Evolutionary conservation across 2,888 invertebrate species (phyloP), one percentile per base, ranked within the genome.

Genomic region (Leucophenga montana): DNA sequence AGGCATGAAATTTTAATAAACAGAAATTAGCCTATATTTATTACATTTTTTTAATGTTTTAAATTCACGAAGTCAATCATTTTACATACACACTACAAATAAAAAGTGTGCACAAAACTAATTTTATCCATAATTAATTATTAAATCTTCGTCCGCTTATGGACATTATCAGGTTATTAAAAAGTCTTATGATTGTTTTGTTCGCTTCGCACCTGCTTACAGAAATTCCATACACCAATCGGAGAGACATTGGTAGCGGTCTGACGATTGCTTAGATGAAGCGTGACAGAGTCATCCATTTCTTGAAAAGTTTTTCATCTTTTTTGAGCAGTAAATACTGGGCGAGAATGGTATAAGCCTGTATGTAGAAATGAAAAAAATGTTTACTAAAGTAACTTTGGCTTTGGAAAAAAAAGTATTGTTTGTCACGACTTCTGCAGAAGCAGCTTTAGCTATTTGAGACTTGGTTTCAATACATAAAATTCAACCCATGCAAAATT

Each of bases 191-290:
- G n/a, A n/a, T n/a, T n/a, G n/a, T n/a, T n/a, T n/a, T n/a, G n/a
- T 57, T 8, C n/a, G 14, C 13, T 65, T 53, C n/a, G 27, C 27
- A 2, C 3, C 27, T 69, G 75, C 88, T 93, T 94, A 99, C 92
- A 99, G 93, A 90, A 98, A 98, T 87, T 97, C 96, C 89, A 97
- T 96, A 89, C 98, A 98, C 99, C 99, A 99, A 88, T 99, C 98
- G 79, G 94, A 94, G 62, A 99, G 91, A 89, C 99, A 99, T 84
- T 95, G 95, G 89, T 94, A 97, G 87, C 98, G 98, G 89, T 98
- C 98, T 20, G 92, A 91, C 0, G 96, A 95, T 89, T 99, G 98
- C 89, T 99, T 97, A 0, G 94, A 91, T 86, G 97, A 98, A 0
- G 98, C 97, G 77, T 94, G 93, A 85, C 95, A 95, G 0, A 93